Evolutionary conservation across 23 tunicate species (phyloP).

Genomic region (Styela plicata): DNA sequence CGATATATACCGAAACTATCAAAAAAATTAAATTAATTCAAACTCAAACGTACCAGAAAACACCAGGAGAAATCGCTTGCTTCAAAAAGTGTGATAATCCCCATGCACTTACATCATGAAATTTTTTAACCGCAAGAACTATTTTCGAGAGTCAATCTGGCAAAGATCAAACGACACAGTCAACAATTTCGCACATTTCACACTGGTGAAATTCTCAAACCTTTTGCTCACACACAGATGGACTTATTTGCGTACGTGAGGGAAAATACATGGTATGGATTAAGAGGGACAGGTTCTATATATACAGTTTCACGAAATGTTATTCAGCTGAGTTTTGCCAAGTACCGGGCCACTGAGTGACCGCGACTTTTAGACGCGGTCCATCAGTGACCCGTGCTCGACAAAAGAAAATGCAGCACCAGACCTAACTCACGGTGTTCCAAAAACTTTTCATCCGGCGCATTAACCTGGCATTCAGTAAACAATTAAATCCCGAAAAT

Average conservation of each 20-base stretch:
- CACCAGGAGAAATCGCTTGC: not conserved
- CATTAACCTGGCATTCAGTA: slow-evolving; percentile 13
- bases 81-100: slow-evolving; percentile 16
- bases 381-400: no score
- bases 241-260: slow-evolving; percentile 20
- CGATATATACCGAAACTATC: no score
- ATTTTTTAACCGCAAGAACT: not conserved
- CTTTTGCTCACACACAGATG: slow-evolving; percentile 15
- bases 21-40: no score
- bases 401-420: no score
- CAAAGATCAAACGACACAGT: slow-evolving; percentile 1
- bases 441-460: not conserved
- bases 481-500: slow-evolving; percentile 17
- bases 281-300: not conserved
- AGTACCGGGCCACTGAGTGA: no score
- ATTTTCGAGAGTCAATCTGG: not conserved
- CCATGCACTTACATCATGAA: not conserved
- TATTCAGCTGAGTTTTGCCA: no score
- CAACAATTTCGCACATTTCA: slow-evolving; percentile 7
- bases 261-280: not conserved
- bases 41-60: no score
- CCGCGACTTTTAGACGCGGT: no score
- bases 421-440: slow-evolving; percentile 9
- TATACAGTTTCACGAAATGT: no score
- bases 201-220: not conserved